Conservation (phyloP, 2,797 vertebrate genomes). For the Triplophysa bombifrons region DNA sequence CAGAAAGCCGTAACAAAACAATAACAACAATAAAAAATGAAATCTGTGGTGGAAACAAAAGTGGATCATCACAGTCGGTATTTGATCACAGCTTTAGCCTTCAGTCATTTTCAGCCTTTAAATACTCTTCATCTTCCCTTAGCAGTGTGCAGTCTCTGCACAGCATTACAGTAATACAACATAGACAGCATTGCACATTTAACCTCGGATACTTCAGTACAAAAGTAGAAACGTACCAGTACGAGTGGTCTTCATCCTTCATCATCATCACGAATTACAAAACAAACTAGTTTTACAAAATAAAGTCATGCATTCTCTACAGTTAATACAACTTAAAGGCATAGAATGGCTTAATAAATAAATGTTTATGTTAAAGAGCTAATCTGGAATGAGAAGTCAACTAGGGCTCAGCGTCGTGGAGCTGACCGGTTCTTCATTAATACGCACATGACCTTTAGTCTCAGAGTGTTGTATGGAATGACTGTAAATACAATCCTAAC, state of each 20-base stretch:
- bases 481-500: neutral
- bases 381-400: neutral
- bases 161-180: constrained; percentile 82
- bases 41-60: constrained; percentile 74
- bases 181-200: constrained; percentile 86
- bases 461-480: constrained; percentile 2
- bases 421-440: neutral
- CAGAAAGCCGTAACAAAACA: constrained; percentile 79
- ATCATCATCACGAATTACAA: constrained; percentile 67
- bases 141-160: constrained; percentile 69
- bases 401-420: neutral
- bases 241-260: constrained; percentile 76
- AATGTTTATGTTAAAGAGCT: constrained; percentile 45
- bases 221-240: constrained; percentile 83
- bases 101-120: constrained; percentile 16
- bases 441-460: neutral
- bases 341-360: constrained; percentile 79
- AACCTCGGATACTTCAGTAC: constrained; percentile 82
- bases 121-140: constrained; percentile 55
- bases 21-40: constrained; percentile 80
- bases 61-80: constrained; percentile 61
- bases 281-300: constrained; percentile 52
- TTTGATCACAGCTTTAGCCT: constrained; percentile 74
- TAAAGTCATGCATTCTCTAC: constrained; percentile 63
- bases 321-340: constrained; percentile 74